Percentiles rank a stretch among this genome's conserved stretches.
Evolutionary conservation across 2,797 vertebrate genomes (phyloP).

Genomic region (Pelochelys cantorii): DNA sequence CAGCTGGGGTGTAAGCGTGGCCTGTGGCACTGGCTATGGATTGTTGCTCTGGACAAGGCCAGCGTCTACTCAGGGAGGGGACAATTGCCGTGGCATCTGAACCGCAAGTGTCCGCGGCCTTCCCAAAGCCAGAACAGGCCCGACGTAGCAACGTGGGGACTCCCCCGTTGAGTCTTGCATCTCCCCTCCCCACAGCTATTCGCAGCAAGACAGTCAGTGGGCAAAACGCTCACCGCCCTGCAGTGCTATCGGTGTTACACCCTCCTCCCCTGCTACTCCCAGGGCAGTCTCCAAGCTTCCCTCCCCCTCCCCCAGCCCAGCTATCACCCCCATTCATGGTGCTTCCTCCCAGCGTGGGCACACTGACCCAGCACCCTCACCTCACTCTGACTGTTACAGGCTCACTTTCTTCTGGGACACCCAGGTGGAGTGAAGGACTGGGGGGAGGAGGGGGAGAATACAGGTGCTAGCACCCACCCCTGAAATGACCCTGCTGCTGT

Average conservation of each 20-base stretch:
- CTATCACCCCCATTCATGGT: accelerated
- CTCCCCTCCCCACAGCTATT: neutral
- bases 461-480: neutral
- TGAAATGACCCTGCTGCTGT: neutral
- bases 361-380: neutral
- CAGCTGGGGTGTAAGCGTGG: neutral
- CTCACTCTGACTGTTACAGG: neutral
- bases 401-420: neutral
- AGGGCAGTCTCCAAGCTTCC: neutral
- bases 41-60: neutral
- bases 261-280: neutral
- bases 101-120: neutral
- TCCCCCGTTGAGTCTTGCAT: neutral
- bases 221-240: neutral
- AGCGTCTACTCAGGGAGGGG: neutral
- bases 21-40: neutral
- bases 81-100: accelerated
- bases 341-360: neutral
- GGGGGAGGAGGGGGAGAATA: accelerated
- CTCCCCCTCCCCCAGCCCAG: neutral
- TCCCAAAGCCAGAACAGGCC: neutral
- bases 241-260: neutral
- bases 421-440: accelerated
- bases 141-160: too few species aligned
- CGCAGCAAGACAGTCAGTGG: too few species aligned